Base-by-base conservation (phyloP, 2,113 vertebrate genomes). In the Limnothrissa miodon region DNA sequence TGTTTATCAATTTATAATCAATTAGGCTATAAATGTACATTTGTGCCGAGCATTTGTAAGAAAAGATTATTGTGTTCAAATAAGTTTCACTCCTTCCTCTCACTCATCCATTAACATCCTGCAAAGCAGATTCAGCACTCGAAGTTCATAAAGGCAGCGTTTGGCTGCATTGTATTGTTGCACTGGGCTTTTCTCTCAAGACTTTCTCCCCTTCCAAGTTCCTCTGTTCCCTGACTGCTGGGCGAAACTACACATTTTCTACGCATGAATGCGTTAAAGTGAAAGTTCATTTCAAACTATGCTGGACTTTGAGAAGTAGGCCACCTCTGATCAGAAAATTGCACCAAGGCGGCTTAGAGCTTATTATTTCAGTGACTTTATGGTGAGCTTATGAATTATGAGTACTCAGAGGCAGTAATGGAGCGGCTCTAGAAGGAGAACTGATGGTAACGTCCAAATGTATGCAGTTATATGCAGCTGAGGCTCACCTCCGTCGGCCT, bases 321-420 rank as follows among this genome's bases (percentile, higher is more conserved):
- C 85, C 89, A 84, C 85, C 89, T 83, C 78, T 82, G 91, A 92
- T 93, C 89, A 88, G 89, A 91, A 92, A 93, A 91, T 89, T 91
- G 88, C 89, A 90, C 86, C 89, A 90, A 90, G 90, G 82, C 80
- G 51, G n/a, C 51, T 81, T 19, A 39, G 82, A 82, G 90, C 82
- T 88, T 88, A 74, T 74, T 74, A 74, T 36, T 86, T 92, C 89
- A 88, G 89, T 88, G 82, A 87, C 90, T 85, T 87, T 83, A 86
- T 92, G 92, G 91, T 90, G 90, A 91, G 92, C 91, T 93, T 93
- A 93, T 91, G 89, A 93, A 93, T 93, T 92, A 92, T 92, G 89
- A 93, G 88, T 91, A 84, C 80, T 86, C 44, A 21, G 79, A 46
- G 44, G 2, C 62, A 36, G 78, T 53, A 11, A 81, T 39, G 23